Conservation (phyloP, 2,797 vertebrate species). For the Gymnoscopelus braueri region DNA sequence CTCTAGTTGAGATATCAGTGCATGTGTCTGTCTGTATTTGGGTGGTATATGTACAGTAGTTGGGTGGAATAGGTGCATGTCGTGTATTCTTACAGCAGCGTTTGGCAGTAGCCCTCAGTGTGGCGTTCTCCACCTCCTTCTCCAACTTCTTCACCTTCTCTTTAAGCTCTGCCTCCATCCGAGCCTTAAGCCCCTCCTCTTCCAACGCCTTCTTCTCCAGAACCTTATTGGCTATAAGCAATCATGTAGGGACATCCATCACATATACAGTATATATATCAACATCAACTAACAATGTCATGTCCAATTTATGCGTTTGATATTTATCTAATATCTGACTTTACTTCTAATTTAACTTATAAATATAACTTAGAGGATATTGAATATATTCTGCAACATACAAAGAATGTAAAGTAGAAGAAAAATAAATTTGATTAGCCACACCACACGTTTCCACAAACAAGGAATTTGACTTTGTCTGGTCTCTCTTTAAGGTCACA, state of each 20-base stretch:
- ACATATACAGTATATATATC: background rate
- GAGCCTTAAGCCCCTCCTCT: conserved; percentile 80
- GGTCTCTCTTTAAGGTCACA: too few relatives aligned
- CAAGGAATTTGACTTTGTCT: too few relatives aligned
- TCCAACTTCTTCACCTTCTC: conserved; percentile 91
- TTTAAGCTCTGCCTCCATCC: conserved; percentile 85
- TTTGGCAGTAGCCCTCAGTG: conserved; percentile 85
- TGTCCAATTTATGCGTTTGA: background rate
- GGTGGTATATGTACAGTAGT: too few relatives aligned
- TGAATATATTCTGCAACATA: too few relatives aligned
- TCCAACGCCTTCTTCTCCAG: conserved; percentile 86
- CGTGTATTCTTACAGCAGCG: conserved; percentile 87
- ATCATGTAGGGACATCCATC: conserved; percentile 2
- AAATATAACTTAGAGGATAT: too few relatives aligned
- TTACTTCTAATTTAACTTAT: too few relatives aligned
- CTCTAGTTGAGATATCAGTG: background rate
- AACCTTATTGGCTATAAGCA: conserved; percentile 83
- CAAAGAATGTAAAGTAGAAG: too few relatives aligned
- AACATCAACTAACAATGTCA: background rate
- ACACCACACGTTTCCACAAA: too few relatives aligned
- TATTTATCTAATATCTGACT: background rate
- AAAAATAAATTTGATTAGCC: too few relatives aligned
- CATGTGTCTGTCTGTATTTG: background rate
- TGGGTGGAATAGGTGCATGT: background rate
- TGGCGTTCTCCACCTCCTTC: conserved; percentile 92